These are phyloP conservation scores for Sebastes kiyomatsui DNA, from an alignment of 2,797 vertebrate genomes.

Conservation along the genomic window DNA sequence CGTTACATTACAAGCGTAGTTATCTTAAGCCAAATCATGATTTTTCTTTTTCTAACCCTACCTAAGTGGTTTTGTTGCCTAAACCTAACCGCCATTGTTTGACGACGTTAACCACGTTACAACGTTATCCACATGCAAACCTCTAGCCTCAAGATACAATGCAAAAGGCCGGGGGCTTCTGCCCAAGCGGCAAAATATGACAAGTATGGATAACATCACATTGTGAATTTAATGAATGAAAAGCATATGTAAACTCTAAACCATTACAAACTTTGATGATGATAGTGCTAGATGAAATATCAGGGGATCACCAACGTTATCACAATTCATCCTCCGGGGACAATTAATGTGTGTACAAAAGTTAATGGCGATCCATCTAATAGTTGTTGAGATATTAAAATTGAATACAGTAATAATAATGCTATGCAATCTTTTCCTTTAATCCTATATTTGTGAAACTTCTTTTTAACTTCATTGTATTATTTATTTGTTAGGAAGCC, in stretches of 20 bases:
- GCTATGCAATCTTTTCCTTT: background rate
- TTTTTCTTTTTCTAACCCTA: too few species aligned
- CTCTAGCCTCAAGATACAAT: too few species aligned
- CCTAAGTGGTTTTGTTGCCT: too few species aligned
- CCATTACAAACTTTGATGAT: background rate
- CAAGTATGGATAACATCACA: too few species aligned
- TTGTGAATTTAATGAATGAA: background rate
- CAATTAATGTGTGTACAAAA: background rate
- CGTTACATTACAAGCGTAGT: too few species aligned
- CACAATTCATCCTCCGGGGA: background rate
- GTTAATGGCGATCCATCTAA: background rate
- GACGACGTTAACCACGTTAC: fast-evolving
- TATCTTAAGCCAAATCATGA: too few species aligned
- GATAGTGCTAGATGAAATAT: background rate
- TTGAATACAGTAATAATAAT: background rate
- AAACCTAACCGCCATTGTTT: too few species aligned
- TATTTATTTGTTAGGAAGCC: background rate
- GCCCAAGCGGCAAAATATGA: too few species aligned
- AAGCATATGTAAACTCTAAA: background rate
- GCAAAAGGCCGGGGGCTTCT: too few species aligned
- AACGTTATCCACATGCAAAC: too few species aligned
- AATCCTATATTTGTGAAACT: background rate
- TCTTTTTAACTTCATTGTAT: background rate
- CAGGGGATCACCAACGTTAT: background rate
- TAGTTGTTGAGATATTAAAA: background rate